Conservation (phyloP, 2,113 vertebrate genomes). For the Psittacula cyanocephala region DNA sequence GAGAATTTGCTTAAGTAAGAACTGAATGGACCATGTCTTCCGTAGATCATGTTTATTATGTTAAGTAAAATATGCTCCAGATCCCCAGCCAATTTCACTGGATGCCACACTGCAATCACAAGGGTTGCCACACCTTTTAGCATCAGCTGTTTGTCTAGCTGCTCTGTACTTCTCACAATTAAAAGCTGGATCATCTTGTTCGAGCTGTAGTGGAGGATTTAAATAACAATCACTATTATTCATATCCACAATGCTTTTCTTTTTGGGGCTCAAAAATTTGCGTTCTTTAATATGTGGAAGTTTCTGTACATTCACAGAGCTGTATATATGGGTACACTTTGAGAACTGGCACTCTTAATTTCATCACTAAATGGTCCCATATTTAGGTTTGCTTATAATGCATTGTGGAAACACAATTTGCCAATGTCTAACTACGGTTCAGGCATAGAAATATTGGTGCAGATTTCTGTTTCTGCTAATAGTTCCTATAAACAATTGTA, state of each 20-base stretch:
- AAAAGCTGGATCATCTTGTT: neutral
- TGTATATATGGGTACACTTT: neutral
- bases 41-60: neutral
- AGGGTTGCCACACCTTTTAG: neutral
- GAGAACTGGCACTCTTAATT: neutral
- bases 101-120: neutral
- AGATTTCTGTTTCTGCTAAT: neutral
- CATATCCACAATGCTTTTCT: neutral
- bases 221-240: neutral
- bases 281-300: neutral
- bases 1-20: neutral
- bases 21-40: neutral
- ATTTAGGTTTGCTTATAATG: neutral
- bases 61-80: neutral
- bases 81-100: neutral
- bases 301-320: neutral
- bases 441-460: neutral
- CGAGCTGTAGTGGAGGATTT: neutral
- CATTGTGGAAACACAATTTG: neutral
- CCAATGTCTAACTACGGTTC: neutral
- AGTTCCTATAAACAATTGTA: neutral
- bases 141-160: neutral
- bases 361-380: neutral
- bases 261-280: neutral
- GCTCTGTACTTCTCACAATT: neutral